Evolutionary conservation across 1,140 invertebrate species (phyloP).

Genomic region (Riptortus pedestris): DNA sequence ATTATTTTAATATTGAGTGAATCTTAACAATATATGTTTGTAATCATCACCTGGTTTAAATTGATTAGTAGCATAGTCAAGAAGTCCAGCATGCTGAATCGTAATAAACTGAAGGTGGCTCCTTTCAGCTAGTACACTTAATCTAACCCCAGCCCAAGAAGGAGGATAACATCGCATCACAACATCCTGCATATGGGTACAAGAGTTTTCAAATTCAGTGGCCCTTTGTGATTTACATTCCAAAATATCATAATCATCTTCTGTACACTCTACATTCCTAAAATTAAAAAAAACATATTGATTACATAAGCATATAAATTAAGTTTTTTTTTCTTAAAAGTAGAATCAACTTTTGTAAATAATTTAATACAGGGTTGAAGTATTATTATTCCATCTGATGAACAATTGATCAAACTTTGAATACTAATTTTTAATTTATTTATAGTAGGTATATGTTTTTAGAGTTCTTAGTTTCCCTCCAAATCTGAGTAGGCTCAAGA

Average conservation of each 20-base stretch:
- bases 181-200: conserved; percentile 75
- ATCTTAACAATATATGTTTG: too few relatives aligned
- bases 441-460: too few relatives aligned
- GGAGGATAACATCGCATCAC: conserved; percentile 79
- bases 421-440: too few relatives aligned
- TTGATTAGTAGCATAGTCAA: conserved; percentile 81
- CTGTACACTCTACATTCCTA: conserved; percentile 80
- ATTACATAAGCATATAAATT: neutral
- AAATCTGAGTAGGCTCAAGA: too few relatives aligned
- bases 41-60: conserved; percentile 73
- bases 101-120: conserved; percentile 78
- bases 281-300: conserved; percentile 26
- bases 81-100: conserved; percentile 82
- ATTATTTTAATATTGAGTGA: too few relatives aligned
- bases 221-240: conserved; percentile 67
- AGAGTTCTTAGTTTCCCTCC: too few relatives aligned
- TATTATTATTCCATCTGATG: too few relatives aligned
- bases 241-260: conserved; percentile 85
- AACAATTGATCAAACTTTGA: too few relatives aligned
- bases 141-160: conserved; percentile 83
- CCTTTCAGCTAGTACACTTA: conserved; percentile 76
- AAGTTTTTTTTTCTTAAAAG: neutral
- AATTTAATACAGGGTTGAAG: neutral
- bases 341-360: neutral
- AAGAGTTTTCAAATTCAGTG: conserved; percentile 79